Percentiles rank a stretch among this genome's conserved stretches.
These are phyloP conservation scores for Macroramphosus scolopax DNA, from an alignment of 2,797 vertebrate genomes.

Conservation along the genomic window DNA sequence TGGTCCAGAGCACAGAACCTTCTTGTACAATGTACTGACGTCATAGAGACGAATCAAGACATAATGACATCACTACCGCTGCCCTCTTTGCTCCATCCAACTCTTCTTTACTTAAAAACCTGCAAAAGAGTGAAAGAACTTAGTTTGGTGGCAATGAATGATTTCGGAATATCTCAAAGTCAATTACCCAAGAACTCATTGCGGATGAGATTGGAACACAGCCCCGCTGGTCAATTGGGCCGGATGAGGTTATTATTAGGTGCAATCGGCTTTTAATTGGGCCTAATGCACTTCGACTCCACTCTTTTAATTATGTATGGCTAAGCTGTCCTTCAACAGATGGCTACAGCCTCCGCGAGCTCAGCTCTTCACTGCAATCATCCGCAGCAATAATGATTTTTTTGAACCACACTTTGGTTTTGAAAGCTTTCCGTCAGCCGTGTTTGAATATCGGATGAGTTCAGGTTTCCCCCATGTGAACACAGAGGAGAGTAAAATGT, in stretches of 20 bases:
- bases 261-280: constrained; percentile 79
- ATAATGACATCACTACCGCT: no score
- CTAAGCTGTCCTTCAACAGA: constrained; percentile 69
- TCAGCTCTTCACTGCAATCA: constrained; percentile 71
- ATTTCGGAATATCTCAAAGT: constrained; percentile 53
- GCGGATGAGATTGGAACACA: constrained; percentile 65
- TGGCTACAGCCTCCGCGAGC: constrained; percentile 58
- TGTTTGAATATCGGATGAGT: constrained; percentile 30
- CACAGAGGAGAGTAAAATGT: constrained; percentile 51
- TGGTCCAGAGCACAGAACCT: no score
- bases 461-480: no score
- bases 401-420: constrained; percentile 53
- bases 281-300: constrained; percentile 72
- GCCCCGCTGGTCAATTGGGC: constrained; percentile 64
- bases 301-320: constrained; percentile 76
- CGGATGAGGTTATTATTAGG: constrained; percentile 72
- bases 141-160: no score
- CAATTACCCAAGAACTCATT: constrained; percentile 61
- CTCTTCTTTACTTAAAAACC: no score
- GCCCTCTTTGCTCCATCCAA: no score
- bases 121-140: no score
- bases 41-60: no score
- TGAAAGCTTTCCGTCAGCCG: constrained; percentile 49
- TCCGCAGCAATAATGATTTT: constrained; percentile 73
- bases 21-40: no score